Conservation (phyloP, 2,888 invertebrate species). For the Drosophila prostipennis region DNA sequence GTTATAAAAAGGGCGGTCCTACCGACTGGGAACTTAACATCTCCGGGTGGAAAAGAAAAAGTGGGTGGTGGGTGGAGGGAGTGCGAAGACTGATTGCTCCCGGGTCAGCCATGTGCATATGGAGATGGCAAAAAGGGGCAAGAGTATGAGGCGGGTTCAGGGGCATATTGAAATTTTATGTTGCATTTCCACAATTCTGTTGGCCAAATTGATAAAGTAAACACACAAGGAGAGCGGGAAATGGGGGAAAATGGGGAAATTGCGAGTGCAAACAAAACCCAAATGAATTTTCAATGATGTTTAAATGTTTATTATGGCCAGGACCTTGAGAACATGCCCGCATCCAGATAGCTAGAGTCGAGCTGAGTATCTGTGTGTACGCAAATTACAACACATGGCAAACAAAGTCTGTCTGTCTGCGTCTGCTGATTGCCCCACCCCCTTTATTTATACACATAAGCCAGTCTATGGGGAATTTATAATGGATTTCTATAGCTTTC, state of each 20-base stretch:
- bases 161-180: conserved; percentile 48
- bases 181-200: conserved; percentile 39
- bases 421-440: conserved; percentile 61
- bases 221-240: conserved; percentile 3
- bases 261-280: conserved; percentile 36
- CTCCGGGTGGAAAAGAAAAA: background rate
- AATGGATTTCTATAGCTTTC: conserved; percentile 56
- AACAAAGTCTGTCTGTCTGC: conserved; percentile 59
- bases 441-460: background rate
- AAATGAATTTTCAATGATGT: conserved; percentile 70
- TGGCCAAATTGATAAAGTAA: conserved; percentile 47
- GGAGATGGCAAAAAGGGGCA: background rate
- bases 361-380: conserved; percentile 34
- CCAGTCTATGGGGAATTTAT: conserved; percentile 69
- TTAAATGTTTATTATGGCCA: conserved; percentile 61
- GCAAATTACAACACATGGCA: conserved; percentile 76
- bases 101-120: conserved; percentile 11
- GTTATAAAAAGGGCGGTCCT: background rate
- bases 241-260: background rate
- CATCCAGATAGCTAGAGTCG: background rate
- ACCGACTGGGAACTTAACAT: background rate
- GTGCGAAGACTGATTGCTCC: conserved; percentile 30
- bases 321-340: conserved; percentile 20
- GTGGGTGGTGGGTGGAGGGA: background rate
- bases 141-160: background rate